Conservation (phyloP, 2,888 invertebrate genomes). For the Clostera curtula region DNA sequence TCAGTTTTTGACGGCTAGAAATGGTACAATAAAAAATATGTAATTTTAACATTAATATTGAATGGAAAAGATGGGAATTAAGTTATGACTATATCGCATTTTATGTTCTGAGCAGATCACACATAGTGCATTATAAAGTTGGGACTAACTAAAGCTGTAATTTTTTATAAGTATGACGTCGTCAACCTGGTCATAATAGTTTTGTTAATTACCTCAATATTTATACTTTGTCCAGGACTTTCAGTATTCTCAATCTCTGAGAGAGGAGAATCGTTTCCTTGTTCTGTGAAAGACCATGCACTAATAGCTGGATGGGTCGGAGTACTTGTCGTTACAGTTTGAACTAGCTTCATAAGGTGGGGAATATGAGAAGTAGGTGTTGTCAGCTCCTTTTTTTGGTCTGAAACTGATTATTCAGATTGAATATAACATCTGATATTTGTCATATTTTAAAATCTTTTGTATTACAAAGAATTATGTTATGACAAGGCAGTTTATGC, state of each 20-base stretch:
- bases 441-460: background rate
- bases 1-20: constrained; percentile 50
- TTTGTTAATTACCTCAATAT: constrained; percentile 52
- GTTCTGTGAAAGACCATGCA: constrained; percentile 55
- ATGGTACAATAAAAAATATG: constrained; percentile 4
- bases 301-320: constrained; percentile 49
- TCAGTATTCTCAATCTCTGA: constrained; percentile 62
- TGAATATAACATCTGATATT: background rate
- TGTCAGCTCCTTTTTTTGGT: constrained; percentile 40
- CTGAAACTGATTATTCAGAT: constrained; percentile 26
- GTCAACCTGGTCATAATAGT: too few relatives aligned
- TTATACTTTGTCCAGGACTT: constrained; percentile 47
- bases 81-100: too few relatives aligned
- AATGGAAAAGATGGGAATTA: constrained; percentile 1
- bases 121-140: too few relatives aligned
- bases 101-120: too few relatives aligned
- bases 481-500: background rate
- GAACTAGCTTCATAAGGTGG: constrained; percentile 40
- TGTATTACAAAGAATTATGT: background rate
- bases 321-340: constrained; percentile 58
- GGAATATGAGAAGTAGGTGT: constrained; percentile 56
- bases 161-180: too few relatives aligned
- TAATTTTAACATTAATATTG: background rate
- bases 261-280: constrained; percentile 57
- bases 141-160: too few relatives aligned